A percentile compares a stretch with the other conserved stretches of the same genome.
Conservation (phyloP, 37 sponge, comb jelly and placozoan species). For the Amphimedon queenslandica region DNA sequence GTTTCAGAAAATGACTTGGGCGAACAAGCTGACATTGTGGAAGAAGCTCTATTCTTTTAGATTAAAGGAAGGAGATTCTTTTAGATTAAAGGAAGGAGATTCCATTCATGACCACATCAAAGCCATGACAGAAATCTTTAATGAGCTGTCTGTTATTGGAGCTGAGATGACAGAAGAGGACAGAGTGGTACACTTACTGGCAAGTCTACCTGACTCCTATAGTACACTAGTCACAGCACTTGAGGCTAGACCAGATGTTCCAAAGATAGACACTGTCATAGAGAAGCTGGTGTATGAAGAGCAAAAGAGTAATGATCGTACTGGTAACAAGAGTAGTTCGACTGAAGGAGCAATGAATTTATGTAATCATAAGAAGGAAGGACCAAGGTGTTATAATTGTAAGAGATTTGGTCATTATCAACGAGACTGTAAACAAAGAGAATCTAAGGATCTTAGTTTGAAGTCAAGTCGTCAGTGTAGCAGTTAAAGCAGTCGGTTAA, state of each 20-base stretch:
- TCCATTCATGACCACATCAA: constrained; percentile 41
- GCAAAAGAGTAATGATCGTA: constrained; percentile 19
- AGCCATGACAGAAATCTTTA: constrained; percentile 44
- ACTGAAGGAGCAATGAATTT: background rate
- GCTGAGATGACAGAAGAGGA: constrained; percentile 40
- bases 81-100: constrained; percentile 40
- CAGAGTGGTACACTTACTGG: constrained; percentile 37
- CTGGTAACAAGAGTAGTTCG: background rate
- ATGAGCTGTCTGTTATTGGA: constrained; percentile 39
- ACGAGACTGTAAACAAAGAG: constrained; percentile 5
- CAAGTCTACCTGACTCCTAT: constrained; percentile 57
- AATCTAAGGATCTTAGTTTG: background rate
- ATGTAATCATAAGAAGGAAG: background rate
- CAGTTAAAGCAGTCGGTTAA: no score
- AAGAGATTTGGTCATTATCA: constrained; percentile 22
- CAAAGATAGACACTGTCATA: constrained; percentile 51
- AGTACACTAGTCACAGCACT: constrained; percentile 48
- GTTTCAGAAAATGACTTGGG: constrained; percentile 62
- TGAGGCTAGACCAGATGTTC: constrained; percentile 46
- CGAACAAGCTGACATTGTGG: constrained; percentile 31
- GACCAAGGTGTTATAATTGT: constrained; percentile 20
- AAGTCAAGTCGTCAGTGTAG: no score
- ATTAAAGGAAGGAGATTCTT: constrained; percentile 38
- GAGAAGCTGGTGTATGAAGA: constrained; percentile 41
- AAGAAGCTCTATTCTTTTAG: constrained; percentile 34